Evolutionary conservation across 2,888 invertebrate species (phyloP).

Genomic region (Chirona hameri): DNA sequence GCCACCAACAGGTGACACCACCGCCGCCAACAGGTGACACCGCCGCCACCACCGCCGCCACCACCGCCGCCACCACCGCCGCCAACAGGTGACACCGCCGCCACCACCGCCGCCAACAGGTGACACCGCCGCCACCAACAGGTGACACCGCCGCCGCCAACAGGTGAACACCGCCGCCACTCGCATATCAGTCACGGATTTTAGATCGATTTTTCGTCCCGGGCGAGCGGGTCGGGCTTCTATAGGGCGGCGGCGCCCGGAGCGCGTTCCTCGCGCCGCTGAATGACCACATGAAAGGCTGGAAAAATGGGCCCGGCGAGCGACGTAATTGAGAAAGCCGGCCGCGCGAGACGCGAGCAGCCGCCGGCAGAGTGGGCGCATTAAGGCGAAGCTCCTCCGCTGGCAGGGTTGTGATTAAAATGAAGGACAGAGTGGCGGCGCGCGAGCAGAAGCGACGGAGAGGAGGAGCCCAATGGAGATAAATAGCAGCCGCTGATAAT

Average conservation of each 20-base stretch:
- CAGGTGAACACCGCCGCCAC: background rate
- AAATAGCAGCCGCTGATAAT: background rate
- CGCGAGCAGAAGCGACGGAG: background rate
- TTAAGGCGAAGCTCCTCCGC: background rate
- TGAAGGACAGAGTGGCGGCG: background rate
- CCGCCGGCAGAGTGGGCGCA: background rate
- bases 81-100: background rate
- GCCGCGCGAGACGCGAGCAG: background rate
- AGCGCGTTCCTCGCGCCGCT: background rate
- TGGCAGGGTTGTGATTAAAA: background rate
- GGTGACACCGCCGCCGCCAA: background rate
- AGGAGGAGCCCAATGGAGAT: background rate
- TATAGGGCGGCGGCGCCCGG: background rate
- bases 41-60: too few relatives aligned
- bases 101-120: background rate
- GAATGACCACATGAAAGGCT: background rate
- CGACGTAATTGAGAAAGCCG: background rate
- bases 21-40: background rate
- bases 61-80: too few relatives aligned
- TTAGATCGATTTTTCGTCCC: background rate
- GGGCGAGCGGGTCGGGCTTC: background rate
- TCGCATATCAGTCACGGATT: conserved; percentile 11
- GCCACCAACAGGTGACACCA: too few relatives aligned
- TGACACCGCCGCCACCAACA: background rate
- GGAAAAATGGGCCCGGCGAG: background rate